phyloP scores from a whole-genome alignment of 2,113 vertebrate species.

The Sinocyclocheilus rhinocerous region DNA sequence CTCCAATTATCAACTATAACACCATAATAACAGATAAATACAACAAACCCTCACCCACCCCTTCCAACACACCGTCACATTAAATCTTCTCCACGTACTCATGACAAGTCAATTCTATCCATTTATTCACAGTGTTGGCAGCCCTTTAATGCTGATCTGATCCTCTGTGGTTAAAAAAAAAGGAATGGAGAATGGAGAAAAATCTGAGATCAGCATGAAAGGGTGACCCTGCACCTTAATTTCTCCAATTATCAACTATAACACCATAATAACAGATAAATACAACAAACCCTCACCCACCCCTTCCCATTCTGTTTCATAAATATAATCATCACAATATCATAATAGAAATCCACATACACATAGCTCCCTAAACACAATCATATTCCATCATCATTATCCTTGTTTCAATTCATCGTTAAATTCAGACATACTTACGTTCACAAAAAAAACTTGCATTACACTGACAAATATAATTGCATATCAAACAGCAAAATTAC shows the following conservation, averaged over 20 bases:
- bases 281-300: slow-evolving; percentile 39
- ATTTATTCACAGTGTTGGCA: slow-evolving; percentile 5
- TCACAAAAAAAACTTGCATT: slow-evolving; percentile 50
- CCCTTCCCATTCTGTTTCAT: slow-evolving; percentile 19
- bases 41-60: slow-evolving; percentile 37
- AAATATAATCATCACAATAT: slow-evolving; percentile 46
- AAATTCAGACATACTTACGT: slow-evolving; percentile 39
- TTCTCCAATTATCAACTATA: not conserved
- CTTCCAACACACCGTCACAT: slow-evolving; percentile 2
- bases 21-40: slow-evolving; percentile 41
- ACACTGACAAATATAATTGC: slow-evolving; percentile 59
- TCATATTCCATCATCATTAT: slow-evolving; percentile 27
- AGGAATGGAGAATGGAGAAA: too few relatives aligned
- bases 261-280: slow-evolving; percentile 36
- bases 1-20: not conserved
- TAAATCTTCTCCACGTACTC: not conserved
- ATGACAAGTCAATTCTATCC: not conserved
- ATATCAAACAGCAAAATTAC: slow-evolving; percentile 62
- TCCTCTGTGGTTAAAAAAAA: too few relatives aligned
- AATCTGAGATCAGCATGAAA: slow-evolving; percentile 14
- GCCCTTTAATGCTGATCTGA: slow-evolving; percentile 26
- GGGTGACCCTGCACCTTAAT: not conserved
- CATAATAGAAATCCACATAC: slow-evolving; percentile 30
- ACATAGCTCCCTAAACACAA: slow-evolving; percentile 22
- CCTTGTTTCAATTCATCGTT: slow-evolving; percentile 30